Base-by-base conservation (phyloP, 2,113 vertebrate species). In the Myotis brandtii region DNA sequence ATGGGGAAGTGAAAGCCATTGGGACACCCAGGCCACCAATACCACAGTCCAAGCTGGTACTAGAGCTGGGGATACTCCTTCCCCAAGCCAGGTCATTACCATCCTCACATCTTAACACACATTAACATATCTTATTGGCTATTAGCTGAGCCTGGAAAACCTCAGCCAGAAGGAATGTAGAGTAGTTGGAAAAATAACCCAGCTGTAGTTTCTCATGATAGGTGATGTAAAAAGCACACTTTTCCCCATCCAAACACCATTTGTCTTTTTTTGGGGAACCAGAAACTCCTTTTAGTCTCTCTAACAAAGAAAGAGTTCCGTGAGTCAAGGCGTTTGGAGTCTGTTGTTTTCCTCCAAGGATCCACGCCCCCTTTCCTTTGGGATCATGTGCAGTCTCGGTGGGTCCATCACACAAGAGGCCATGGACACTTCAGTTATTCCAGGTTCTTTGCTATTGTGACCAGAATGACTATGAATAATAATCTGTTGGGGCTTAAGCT, bases 101-200 rank as follows among this genome's bases (percentile, higher is more conserved):
- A 32, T 43, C 37, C 8, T 88, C 77, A 70, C 50, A 70, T 85
- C 43, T 80, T 85, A 67, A 54, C 40, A 89, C 52, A 59, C 40
- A 40, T 72, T 56, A 91, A 43, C 16, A n/a, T 83, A 64, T 27
- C 25, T 48, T 23, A 48, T 13, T 50, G n/a, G 30, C 16, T 40
- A 48, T 56, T 80, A 84, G 52, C 21, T 72, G 62, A 62, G 34
- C n/a, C n/a, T 86, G 17, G 46, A 72, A 94, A 88, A 91, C 11
- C 13, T 62, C n/a, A 25, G 84, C 52, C 90, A 59, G 84, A 40
- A 89, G 23, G 79, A 67, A 69, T 23, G 3, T 40, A 16, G 9
- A 32, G 32, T 72, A 95, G 16, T 90, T 90, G 72, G 34, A 82
- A 93, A 85, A 94, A 34, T 89, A 91, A 89, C 52, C 6, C 20